Evolutionary conservation across 2,888 invertebrate species (phyloP).

Genomic region (Stomorhina lunata): DNA sequence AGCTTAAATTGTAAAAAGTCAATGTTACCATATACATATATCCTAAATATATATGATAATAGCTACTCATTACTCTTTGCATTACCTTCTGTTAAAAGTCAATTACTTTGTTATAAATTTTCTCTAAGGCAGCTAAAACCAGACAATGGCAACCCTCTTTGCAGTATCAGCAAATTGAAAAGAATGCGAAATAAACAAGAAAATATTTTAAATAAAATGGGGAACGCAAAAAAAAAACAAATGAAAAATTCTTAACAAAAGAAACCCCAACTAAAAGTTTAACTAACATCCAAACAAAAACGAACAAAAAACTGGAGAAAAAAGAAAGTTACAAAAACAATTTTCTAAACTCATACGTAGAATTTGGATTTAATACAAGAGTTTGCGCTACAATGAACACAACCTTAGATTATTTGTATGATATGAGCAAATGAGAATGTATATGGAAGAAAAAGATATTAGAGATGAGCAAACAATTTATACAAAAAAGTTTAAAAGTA

Average conservation of each 20-base stretch:
- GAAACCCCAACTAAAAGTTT: conserved; percentile 44
- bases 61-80: too few species aligned
- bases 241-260: conserved; percentile 41
- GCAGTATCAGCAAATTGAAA: conserved; percentile 35
- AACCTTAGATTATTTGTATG: neutral
- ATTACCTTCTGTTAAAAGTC: too few species aligned
- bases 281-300: neutral
- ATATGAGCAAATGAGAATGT: neutral
- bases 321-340: conserved; percentile 5
- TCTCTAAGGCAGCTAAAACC: neutral
- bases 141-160: conserved; percentile 22
- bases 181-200: conserved; percentile 43
- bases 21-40: too few species aligned
- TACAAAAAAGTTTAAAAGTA: too few species aligned
- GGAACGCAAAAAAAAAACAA: neutral
- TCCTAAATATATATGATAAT: too few species aligned
- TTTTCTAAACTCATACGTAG: conserved; percentile 40
- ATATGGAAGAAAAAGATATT: too few species aligned
- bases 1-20: too few species aligned
- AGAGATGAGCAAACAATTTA: too few species aligned
- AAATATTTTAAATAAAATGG: conserved; percentile 43
- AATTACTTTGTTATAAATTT: too few species aligned
- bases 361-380: conserved; percentile 30
- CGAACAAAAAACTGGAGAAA: neutral
- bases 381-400: conserved; percentile 13